phyloP scores from a whole-genome alignment of 1,140 invertebrate species.

The Zaprionus taronus region DNA sequence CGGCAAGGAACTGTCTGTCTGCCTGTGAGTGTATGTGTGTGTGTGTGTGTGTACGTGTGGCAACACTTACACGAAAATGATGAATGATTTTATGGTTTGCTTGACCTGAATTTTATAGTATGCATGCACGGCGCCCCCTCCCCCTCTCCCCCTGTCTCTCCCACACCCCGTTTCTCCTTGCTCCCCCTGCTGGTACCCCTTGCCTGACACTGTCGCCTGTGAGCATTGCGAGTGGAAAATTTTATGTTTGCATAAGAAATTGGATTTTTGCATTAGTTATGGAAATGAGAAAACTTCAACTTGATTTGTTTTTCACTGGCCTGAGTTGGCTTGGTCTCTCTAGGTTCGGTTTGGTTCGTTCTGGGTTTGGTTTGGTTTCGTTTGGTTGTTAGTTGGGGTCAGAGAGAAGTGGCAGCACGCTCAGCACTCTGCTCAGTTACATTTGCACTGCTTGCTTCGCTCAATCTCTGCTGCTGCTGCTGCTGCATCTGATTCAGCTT shows the following conservation, averaged over 20 bases:
- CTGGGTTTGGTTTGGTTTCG: conserved; percentile 18
- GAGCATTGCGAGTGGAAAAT: conserved; percentile 81
- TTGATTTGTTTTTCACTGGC: conserved; percentile 80
- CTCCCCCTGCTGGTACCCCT: not conserved
- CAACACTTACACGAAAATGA: conserved; percentile 84
- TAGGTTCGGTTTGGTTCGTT: not conserved
- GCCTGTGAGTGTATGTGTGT: conserved; percentile 39
- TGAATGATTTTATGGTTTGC: conserved; percentile 84
- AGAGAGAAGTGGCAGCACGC: conserved; percentile 60
- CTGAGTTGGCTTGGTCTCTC: conserved; percentile 17
- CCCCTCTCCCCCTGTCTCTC: too few relatives aligned
- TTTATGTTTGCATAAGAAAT: conserved; percentile 84
- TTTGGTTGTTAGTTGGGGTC: conserved; percentile 15
- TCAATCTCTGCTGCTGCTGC: not conserved
- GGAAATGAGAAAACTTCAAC: conserved; percentile 84
- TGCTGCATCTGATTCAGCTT: conserved; percentile 17
- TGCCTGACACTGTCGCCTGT: conserved; percentile 42
- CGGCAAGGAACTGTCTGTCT: conserved; percentile 51
- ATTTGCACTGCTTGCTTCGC: conserved; percentile 44
- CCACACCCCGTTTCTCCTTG: not conserved
- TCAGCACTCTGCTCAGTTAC: conserved; percentile 55
- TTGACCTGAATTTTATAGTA: conserved; percentile 83
- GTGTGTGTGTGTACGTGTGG: conserved; percentile 61
- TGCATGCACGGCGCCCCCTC: conserved; percentile 63
- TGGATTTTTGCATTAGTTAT: conserved; percentile 84